Percentiles rank a stretch among this genome's conserved stretches.
Conservation (phyloP, 2,113 vertebrate species). For the Climacteris rufus region DNA sequence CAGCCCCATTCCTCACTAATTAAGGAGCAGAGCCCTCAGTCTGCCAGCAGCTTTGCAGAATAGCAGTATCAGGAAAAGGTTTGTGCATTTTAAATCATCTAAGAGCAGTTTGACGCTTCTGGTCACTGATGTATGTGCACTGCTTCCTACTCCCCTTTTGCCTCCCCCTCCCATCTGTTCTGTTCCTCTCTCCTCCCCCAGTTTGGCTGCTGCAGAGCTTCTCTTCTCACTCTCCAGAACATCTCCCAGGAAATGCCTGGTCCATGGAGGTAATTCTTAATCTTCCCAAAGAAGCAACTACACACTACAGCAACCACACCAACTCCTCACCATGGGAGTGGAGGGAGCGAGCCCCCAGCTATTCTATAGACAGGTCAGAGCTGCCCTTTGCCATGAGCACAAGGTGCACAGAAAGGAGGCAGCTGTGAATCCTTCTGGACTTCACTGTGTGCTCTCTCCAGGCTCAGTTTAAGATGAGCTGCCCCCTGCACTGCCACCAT, state of each 20-base stretch:
- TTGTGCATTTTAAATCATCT: neutral
- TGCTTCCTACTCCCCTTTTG: neutral
- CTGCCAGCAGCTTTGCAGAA: constrained; percentile 11
- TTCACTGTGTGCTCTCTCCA: neutral
- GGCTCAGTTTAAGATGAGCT: neutral
- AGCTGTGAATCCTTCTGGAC: neutral
- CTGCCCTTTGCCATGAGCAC: neutral
- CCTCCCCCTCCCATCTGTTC: constrained; percentile 49
- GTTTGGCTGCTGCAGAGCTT: neutral
- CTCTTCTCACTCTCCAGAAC: neutral
- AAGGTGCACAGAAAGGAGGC: neutral
- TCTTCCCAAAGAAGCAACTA: neutral
- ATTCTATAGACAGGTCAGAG: neutral
- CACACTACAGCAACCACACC: neutral
- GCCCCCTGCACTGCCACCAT: neutral
- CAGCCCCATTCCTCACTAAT: constrained; percentile 1
- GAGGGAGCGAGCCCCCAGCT: neutral
- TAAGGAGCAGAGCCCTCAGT: constrained; percentile 2
- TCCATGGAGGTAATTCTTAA: neutral
- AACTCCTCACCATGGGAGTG: neutral
- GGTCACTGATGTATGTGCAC: constrained; percentile 21
- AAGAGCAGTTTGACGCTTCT: constrained; percentile 10
- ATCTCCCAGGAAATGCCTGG: neutral
- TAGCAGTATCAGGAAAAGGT: neutral
- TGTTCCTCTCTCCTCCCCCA: constrained; percentile 9